These are phyloP conservation scores for Myxocyprinus asiaticus DNA, from an alignment of 2,113 vertebrate species.

Conservation along the genomic window DNA sequence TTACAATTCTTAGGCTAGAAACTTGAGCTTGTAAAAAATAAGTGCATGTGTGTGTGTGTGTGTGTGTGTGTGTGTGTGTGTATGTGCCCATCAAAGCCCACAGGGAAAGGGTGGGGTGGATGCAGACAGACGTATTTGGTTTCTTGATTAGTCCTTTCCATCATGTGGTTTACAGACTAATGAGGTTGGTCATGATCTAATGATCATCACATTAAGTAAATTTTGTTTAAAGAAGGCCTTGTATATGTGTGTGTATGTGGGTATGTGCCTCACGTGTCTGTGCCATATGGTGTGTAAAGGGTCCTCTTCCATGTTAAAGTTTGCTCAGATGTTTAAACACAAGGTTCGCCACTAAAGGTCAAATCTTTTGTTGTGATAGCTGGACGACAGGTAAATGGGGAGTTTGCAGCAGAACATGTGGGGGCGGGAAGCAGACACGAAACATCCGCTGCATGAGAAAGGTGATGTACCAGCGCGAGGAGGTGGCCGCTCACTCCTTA, in stretches of 20 bases:
- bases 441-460: slow-evolving; percentile 85
- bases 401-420: slow-evolving; percentile 83
- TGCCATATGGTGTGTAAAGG: neutral
- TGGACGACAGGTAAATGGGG: slow-evolving; percentile 89
- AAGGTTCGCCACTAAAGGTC: neutral
- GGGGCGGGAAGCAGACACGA: slow-evolving; percentile 87
- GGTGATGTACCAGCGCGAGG: slow-evolving; percentile 84
- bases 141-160: slow-evolving; percentile 5
- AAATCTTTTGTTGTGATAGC: slow-evolving; percentile 64
- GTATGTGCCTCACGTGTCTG: slow-evolving; percentile 7
- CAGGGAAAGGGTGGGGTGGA: neutral
- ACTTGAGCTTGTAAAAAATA: neutral
- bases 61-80: slow-evolving; percentile 11
- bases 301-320: neutral
- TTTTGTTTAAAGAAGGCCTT: neutral
- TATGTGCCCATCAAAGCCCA: neutral
- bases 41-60: slow-evolving; percentile 8
- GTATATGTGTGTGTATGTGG: neutral
- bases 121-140: slow-evolving; percentile 17
- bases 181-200: slow-evolving; percentile 7
- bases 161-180: slow-evolving; percentile 2
- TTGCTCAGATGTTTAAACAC: neutral
- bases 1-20: neutral
- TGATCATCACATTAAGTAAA: neutral
- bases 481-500: slow-evolving; percentile 78